phyloP scores from a whole-genome alignment of 2,888 invertebrate species.

The Pyralis farinalis region DNA sequence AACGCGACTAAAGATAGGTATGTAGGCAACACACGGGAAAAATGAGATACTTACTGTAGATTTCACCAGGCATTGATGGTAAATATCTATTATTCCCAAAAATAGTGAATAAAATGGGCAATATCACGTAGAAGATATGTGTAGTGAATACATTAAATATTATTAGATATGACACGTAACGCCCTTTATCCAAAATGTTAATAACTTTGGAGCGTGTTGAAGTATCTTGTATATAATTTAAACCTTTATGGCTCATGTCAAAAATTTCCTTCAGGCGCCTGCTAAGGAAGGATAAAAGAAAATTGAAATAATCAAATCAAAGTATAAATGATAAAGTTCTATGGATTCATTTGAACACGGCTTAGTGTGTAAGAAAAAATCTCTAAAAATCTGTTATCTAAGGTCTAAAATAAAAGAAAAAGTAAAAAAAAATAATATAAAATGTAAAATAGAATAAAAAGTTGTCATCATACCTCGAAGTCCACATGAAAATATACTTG shows the following conservation, averaged over 20 bases:
- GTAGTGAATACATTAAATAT: constrained; percentile 37
- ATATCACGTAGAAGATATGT: constrained; percentile 38
- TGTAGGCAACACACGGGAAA: too few relatives aligned
- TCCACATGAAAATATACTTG: constrained; percentile 50
- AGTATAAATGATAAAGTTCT: too few relatives aligned
- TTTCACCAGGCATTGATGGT: constrained; percentile 48
- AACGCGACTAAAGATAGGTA: too few relatives aligned
- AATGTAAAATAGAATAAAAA: too few relatives aligned
- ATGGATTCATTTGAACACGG: too few relatives aligned
- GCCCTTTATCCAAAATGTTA: constrained; percentile 30
- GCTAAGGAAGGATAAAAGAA: too few relatives aligned
- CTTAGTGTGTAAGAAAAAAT: too few relatives aligned
- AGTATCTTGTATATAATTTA: constrained; percentile 31
- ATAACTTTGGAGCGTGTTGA: constrained; percentile 29
- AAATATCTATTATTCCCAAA: constrained; percentile 40
- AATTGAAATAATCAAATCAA: too few relatives aligned
- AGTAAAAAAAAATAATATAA: too few relatives aligned
- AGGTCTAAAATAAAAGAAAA: too few relatives aligned
- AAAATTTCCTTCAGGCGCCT: constrained; percentile 36
- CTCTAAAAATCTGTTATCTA: too few relatives aligned
- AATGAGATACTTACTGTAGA: constrained; percentile 35
- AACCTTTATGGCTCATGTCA: constrained; percentile 36
- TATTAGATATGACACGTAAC: constrained; percentile 41
- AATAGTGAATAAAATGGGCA: constrained; percentile 43
- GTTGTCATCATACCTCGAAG: constrained; percentile 40